Base-by-base conservation (phyloP, 2,888 invertebrate genomes). In the Polymixis flavicincta region DNA sequence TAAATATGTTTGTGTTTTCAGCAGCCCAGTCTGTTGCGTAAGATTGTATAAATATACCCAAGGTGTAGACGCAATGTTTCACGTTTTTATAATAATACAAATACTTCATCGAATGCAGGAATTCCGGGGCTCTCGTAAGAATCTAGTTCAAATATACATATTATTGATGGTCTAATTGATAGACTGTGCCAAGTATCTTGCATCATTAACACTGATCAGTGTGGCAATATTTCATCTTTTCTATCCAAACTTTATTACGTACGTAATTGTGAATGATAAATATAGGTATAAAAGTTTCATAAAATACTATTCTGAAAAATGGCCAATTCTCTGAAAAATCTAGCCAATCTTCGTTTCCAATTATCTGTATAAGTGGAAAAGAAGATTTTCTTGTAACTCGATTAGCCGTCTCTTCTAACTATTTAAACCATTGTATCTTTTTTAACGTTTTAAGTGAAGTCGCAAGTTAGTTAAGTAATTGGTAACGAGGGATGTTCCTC, bases 1-100 rank as follows among this genome's bases (percentile, higher is more conserved):
- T 63, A 52, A 71, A 79, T 65, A 77, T 84, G 66, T 80, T 85
- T 85, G 80, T 59, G 82, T 59, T 80, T 81, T 73, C 85, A 63
- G 28, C 57, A 63, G 42, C 59, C 52, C 70, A 61, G 76, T 74
- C 32, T 71, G 71, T 80, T 82, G 76, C 75, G 79, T 68, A 80
- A 74, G 71, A 74, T 77, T 78, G 59, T 85, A 85, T 74, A 87
- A 85, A 84, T 87, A 87, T 69, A 60, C 71, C 52, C 80, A 71
- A 79, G 68, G 77, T 66, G 71, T 69, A 84, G 71, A 80, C 78
- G 84, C 74, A 84, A 80, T 55, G 67, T 64, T 71, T 57, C 60
- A 76, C 71, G 63, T 86, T 86, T 76, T 81, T 76, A 74, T 74
- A 76, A 74, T 74, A 64, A 63, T 79, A 80, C 54, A 65, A 85